Percentiles rank a stretch among this genome's conserved stretches.
phyloP scores from a whole-genome alignment of 1,140 invertebrate species.

The Drosophila gunungcola region DNA sequence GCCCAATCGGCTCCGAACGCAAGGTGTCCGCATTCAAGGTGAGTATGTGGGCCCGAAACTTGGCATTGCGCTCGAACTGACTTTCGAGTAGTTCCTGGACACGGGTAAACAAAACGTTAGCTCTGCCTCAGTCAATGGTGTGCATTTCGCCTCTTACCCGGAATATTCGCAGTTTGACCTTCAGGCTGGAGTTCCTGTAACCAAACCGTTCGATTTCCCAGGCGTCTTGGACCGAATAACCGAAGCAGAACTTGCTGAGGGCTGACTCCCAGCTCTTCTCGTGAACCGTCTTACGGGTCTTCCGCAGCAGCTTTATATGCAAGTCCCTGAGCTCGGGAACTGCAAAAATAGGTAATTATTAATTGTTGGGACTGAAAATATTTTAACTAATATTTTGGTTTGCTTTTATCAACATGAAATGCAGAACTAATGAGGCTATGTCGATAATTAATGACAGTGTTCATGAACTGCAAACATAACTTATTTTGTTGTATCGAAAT shows the following conservation, averaged over 20 bases:
- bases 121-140: no score
- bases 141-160: conserved; percentile 87
- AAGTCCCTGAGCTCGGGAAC: conserved; percentile 93
- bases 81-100: conserved; percentile 94
- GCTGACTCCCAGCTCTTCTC: conserved; percentile 96
- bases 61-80: conserved; percentile 97
- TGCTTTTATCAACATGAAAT: no score
- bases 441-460: no score
- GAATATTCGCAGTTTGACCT: conserved; percentile 94
- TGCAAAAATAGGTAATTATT: conserved; percentile 85
- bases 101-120: conserved; percentile 24
- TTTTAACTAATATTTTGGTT: not conserved
- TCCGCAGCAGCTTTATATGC: conserved; percentile 95
- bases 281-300: conserved; percentile 93
- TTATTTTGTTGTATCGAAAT: no score
- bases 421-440: no score
- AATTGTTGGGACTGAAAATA: conserved; percentile 17
- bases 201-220: conserved; percentile 98
- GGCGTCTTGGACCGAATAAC: conserved; percentile 94
- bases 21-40: conserved; percentile 91
- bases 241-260: conserved; percentile 95
- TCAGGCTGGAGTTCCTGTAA: conserved; percentile 95
- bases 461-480: no score
- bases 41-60: conserved; percentile 97
- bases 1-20: conserved; percentile 93